Percentiles rank a stretch among this genome's conserved stretches.
Evolutionary conservation across 2,888 invertebrate genomes (phyloP).

Genomic region (Aproaerema taeniolella): DNA sequence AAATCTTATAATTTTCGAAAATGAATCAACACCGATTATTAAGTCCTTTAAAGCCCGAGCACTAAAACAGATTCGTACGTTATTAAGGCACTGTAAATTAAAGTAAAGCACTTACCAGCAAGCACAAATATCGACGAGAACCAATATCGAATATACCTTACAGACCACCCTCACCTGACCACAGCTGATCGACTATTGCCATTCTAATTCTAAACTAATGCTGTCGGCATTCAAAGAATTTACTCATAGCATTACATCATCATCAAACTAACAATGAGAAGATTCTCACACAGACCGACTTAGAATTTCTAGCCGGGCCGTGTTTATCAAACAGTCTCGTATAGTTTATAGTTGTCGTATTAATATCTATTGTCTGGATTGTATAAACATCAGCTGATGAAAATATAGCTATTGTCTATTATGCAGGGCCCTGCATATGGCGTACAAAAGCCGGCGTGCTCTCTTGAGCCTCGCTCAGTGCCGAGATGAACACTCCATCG

Average conservation of each 20-base stretch:
- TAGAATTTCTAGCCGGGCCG: slow-evolving; percentile 50
- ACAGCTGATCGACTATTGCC: slow-evolving; percentile 1
- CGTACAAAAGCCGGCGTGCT: slow-evolving; percentile 71
- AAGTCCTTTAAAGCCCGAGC: too few relatives aligned
- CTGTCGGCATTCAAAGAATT: slow-evolving; percentile 2
- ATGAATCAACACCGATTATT: too few relatives aligned
- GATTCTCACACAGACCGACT: slow-evolving; percentile 43
- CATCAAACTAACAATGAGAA: slow-evolving; percentile 31
- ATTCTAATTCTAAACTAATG: neutral
- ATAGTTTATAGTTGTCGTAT: slow-evolving; percentile 64
- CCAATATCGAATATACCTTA: too few relatives aligned
- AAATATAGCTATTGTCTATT: slow-evolving; percentile 52
- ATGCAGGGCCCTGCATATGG: slow-evolving; percentile 64
- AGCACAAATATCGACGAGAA: too few relatives aligned
- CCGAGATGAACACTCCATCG: slow-evolving; percentile 48
- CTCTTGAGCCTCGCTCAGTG: slow-evolving; percentile 60
- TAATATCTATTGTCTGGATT: slow-evolving; percentile 66
- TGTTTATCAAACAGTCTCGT: slow-evolving; percentile 64
- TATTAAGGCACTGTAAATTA: too few relatives aligned
- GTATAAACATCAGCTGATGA: slow-evolving; percentile 51
- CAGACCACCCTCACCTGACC: slow-evolving; percentile 1
- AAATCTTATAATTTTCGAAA: too few relatives aligned
- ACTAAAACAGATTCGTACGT: too few relatives aligned
- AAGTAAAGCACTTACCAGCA: too few relatives aligned
- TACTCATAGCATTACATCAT: slow-evolving; percentile 8